Conservation (phyloP, 2,113 vertebrate species). For the Bos indicus region DNA sequence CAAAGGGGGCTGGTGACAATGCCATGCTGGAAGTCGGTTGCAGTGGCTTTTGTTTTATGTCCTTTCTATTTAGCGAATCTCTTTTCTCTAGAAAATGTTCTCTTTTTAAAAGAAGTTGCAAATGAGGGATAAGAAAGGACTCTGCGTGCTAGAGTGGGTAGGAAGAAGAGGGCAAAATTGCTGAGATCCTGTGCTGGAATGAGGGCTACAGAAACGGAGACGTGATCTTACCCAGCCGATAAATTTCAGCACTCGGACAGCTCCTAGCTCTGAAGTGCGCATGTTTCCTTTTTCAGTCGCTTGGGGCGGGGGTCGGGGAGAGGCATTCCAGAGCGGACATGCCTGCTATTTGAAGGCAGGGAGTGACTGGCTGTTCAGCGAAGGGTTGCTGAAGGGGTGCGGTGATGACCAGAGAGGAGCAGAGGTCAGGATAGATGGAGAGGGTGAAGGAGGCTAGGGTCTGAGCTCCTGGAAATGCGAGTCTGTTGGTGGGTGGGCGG, state of each 20-base stretch:
- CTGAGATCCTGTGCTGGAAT: constrained; percentile 79
- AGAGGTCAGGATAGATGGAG: neutral
- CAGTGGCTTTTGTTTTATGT: constrained; percentile 71
- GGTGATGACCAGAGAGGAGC: neutral
- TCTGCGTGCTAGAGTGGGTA: constrained; percentile 42
- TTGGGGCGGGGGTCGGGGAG: constrained; percentile 69
- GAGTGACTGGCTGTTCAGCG: neutral
- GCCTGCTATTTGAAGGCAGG: constrained; percentile 70
- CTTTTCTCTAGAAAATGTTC: constrained; percentile 59
- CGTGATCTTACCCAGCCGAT: constrained; percentile 76
- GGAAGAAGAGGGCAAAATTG: constrained; percentile 29
- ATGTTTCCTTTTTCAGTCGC: constrained; percentile 79
- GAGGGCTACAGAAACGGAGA: constrained; percentile 75
- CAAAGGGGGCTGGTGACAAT: constrained; percentile 68
- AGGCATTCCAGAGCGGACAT: constrained; percentile 71
- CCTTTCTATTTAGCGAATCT: constrained; percentile 69
- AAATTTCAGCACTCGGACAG: constrained; percentile 90
- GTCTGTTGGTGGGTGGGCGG: constrained; percentile 39
- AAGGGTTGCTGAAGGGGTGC: neutral
- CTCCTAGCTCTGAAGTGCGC: constrained; percentile 84
- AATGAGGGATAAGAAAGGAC: constrained; percentile 53
- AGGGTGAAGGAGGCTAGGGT: constrained; percentile 48
- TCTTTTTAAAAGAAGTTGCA: constrained; percentile 64
- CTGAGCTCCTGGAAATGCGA: constrained; percentile 23
- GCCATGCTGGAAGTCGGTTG: constrained; percentile 70